Conservation (phyloP, 2,113 vertebrate species). For the Antechinus stuartii region DNA sequence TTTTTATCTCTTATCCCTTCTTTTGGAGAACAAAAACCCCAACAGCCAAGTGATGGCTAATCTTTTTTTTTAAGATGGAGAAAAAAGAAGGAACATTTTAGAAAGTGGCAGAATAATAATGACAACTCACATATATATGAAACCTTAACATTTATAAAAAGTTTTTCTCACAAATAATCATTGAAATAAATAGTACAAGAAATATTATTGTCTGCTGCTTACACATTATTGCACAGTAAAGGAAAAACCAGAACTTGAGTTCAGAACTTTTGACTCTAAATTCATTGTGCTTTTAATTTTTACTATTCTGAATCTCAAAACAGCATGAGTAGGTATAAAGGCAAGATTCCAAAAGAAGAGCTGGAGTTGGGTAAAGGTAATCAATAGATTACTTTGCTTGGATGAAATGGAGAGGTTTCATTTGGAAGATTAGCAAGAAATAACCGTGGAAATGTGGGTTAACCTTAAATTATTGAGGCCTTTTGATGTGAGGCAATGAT, state of each 20-base stretch:
- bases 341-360: fast-evolving
- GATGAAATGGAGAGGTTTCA: not conserved
- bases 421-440: not conserved
- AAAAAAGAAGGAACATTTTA: not conserved
- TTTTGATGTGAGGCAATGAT: not conserved
- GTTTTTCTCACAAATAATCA: not conserved
- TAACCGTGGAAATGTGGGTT: not conserved
- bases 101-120: not conserved
- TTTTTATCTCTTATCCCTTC: not conserved
- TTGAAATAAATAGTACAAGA: not conserved
- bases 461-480: not conserved
- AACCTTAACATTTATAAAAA: not conserved
- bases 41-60: not conserved
- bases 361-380: not conserved
- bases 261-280: not conserved
- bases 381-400: not conserved
- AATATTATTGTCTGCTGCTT: not conserved
- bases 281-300: too few relatives aligned
- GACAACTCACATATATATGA: not conserved
- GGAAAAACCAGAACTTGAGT: not conserved
- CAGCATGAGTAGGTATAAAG: not conserved
- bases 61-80: not conserved
- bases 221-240: not conserved
- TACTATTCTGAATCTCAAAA: not conserved
- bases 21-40: not conserved